Base-by-base conservation (phyloP, 2,888 invertebrate species). In the Drosophila trichaetosa region DNA sequence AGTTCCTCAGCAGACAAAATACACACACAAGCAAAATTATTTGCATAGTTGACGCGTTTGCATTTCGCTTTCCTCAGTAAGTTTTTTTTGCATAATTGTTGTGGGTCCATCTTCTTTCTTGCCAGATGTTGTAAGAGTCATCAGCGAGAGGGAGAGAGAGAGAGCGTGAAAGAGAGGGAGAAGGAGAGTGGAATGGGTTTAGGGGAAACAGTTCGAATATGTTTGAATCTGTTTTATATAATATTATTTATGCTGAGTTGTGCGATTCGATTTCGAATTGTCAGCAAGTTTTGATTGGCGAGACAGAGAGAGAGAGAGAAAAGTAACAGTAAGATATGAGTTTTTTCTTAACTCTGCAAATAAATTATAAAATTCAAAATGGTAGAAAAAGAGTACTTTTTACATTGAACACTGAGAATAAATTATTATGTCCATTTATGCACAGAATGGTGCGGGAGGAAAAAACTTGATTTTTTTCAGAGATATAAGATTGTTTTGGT, bases 51-150 rank as follows among this genome's bases (percentile, higher is more conserved):
- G 73, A 69, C 69, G 83, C 72, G 87, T 85, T 85, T 81, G 67
- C 81, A 70, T 82, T 70, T 69, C 76, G 87, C 85, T 85, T 90
- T 85, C 75, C 89, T 80, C 77, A 71, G 76, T 88, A 64, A 63
- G 52, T 69, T 29, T 27, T 56, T 73, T 83, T 85, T 85, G 83
- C 83, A 82, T 83, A 85, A 87, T 87, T 68, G 54, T 40, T 56
- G n/a, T 29, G 48, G n/a, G 63, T 61, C 49, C 59, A 65, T 53
- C 82, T 89, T 82, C 89, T 84, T 73, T 65, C 67, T 79, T 33
- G 60, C 53, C 66, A 59, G 80, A 69, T 85, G 83, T 76, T 76
- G 82, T 79, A 85, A 77, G 13, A 54, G 27, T 38, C 24, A 29
- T 56, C 27, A 38, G 3, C 6, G 18, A 18, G 36, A n/a, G 61